A percentile compares a stretch with the other conserved stretches of the same genome.
Evolutionary conservation across 92 coral and sea anemone genomes (phyloP).

Genomic region (Metridium senile): DNA sequence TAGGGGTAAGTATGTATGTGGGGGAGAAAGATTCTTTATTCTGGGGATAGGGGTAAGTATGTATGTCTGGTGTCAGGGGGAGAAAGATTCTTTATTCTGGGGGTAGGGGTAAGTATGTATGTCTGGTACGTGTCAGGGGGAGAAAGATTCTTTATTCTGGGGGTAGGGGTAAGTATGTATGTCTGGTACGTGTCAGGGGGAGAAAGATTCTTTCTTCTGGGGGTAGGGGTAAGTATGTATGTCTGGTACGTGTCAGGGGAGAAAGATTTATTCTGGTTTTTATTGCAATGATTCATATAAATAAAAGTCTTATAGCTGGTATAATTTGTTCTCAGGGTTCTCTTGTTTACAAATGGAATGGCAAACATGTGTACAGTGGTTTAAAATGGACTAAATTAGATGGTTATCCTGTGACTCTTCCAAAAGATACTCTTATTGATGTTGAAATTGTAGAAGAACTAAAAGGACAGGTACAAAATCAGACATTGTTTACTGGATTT

Average conservation of each 20-base stretch:
- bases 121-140: too few relatives aligned
- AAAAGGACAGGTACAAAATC: slow-evolving; percentile 75
- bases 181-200: too few relatives aligned
- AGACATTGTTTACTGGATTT: background rate
- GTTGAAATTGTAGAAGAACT: slow-evolving; percentile 89
- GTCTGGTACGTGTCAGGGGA: too few relatives aligned
- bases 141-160: background rate
- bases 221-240: background rate
- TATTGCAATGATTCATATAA: too few relatives aligned
- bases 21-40: too few relatives aligned
- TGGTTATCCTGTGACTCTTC: slow-evolving; percentile 65
- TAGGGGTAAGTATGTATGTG: too few relatives aligned
- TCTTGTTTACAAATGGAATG: slow-evolving; percentile 81
- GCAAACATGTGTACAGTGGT: slow-evolving; percentile 68
- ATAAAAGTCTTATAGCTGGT: too few relatives aligned
- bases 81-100: slow-evolving; percentile 77
- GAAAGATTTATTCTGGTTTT: background rate
- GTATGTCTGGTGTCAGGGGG: too few relatives aligned
- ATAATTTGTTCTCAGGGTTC: slow-evolving; percentile 52
- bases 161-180: background rate
- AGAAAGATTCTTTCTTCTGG: background rate
- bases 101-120: slow-evolving; percentile 40
- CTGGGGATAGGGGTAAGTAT: too few relatives aligned
- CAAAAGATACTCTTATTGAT: slow-evolving; percentile 88
- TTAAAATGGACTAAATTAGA: slow-evolving; percentile 82